Conservation (phyloP, 2,797 vertebrate genomes). For the Sphenodon punctatus region DNA sequence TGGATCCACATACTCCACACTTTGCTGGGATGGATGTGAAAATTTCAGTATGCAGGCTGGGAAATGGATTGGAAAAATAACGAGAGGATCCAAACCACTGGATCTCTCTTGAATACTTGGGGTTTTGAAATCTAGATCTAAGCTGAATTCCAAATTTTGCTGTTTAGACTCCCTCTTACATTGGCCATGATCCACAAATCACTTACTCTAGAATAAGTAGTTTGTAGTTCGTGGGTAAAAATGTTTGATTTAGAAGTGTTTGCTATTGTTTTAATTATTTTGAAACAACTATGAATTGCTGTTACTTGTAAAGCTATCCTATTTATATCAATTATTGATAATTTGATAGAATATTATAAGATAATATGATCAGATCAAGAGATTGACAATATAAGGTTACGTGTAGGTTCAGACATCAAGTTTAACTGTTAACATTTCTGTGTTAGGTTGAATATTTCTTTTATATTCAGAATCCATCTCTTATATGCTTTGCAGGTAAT, state of each 20-base stretch:
- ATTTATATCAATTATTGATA: neutral
- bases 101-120: too few species aligned
- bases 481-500: constrained; percentile 38
- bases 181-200: neutral
- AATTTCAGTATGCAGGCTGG: neutral
- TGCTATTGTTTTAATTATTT: neutral
- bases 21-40: neutral
- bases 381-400: constrained; percentile 52
- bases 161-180: neutral
- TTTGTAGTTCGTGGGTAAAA: neutral
- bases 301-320: neutral
- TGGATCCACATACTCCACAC: neutral
- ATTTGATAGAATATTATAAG: neutral
- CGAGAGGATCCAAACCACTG: neutral
- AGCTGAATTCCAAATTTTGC: neutral
- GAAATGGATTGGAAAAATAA: neutral
- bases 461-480: constrained; percentile 42
- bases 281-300: neutral
- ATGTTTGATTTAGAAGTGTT: neutral
- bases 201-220: neutral
- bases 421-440: neutral
- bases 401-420: constrained; percentile 41
- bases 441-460: constrained; percentile 9
- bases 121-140: neutral
- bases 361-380: constrained; percentile 38